These are phyloP conservation scores for Cromileptes altivelis DNA, from an alignment of 2,113 vertebrate species.

Conservation along the genomic window DNA sequence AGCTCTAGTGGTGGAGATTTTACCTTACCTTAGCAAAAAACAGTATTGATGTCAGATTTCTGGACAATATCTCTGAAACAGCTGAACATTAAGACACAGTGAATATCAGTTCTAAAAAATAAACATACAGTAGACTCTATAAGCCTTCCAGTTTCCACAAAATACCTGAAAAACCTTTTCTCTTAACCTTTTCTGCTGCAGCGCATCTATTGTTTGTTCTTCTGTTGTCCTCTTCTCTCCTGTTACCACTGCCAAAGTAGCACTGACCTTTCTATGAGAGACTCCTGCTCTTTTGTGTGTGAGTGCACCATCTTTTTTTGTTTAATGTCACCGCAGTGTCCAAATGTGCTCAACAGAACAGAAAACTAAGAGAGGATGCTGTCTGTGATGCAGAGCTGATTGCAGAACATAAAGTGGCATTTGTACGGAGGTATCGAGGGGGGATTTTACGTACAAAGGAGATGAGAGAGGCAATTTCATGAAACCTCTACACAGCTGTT, in stretches of 20 bases:
- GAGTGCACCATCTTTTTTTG: neutral
- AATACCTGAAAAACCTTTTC: neutral
- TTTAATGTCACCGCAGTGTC: neutral
- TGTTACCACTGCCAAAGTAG: neutral
- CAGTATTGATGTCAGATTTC: no score
- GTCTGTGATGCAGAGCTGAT: neutral
- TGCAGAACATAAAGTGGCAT: neutral
- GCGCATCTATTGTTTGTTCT: constrained; percentile 18
- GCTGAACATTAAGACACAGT: no score
- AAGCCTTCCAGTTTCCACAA: neutral
- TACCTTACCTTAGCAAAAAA: no score
- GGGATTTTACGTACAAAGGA: neutral
- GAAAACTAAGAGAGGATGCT: neutral
- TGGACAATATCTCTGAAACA: no score
- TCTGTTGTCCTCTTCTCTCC: constrained; percentile 4
- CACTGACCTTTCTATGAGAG: constrained; percentile 40
- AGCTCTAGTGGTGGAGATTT: no score
- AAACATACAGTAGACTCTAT: neutral
- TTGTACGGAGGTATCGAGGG: neutral
- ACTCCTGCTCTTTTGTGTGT: constrained; percentile 1
- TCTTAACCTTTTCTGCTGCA: constrained; percentile 20
- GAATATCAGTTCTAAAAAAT: neutral
- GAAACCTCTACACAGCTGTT: no score
- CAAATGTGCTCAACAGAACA: neutral
- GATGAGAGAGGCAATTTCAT: neutral